A percentile compares a stretch with the other conserved stretches of the same genome.
Evolutionary conservation across 2,888 invertebrate genomes (phyloP).

Genomic region (Itoplectis maculator): DNA sequence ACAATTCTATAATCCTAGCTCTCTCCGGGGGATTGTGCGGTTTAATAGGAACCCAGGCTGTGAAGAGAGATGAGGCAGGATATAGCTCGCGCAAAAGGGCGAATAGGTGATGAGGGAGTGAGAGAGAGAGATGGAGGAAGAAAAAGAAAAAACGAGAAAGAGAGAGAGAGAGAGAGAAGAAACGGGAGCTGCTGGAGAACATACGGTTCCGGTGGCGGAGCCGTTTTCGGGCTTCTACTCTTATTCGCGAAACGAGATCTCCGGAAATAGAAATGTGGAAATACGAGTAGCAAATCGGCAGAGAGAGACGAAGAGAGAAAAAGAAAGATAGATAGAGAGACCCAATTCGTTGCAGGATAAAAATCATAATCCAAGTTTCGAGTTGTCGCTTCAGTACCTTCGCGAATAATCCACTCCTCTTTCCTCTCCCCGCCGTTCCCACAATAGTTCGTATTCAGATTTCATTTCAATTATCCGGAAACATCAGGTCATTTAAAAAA

Average conservation of each 20-base stretch:
- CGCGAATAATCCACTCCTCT: constrained; percentile 27
- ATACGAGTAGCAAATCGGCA: constrained; percentile 45
- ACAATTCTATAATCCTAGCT: constrained; percentile 66
- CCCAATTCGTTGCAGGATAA: constrained; percentile 14
- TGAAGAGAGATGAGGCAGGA: constrained; percentile 45
- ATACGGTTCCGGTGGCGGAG: constrained; percentile 22
- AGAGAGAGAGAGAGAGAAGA: constrained; percentile 20
- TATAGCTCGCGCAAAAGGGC: constrained; percentile 27
- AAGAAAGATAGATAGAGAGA: constrained; percentile 10
- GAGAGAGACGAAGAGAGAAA: constrained; percentile 1
- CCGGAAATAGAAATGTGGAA: constrained; percentile 54
- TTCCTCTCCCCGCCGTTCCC: background rate
- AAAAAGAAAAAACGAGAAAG: too few relatives aligned
- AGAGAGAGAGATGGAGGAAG: background rate
- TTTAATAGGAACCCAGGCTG: constrained; percentile 57
- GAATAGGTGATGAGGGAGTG: constrained; percentile 25
- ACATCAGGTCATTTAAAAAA: too few relatives aligned
- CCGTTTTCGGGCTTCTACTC: constrained; percentile 28
- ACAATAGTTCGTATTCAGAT: background rate
- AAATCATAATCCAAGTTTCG: constrained; percentile 50
- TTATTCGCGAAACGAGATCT: constrained; percentile 55
- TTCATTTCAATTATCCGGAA: background rate
- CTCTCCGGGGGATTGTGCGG: constrained; percentile 60
- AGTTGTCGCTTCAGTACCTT: constrained; percentile 36
- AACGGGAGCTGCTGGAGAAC: constrained; percentile 22